phyloP scores from a whole-genome alignment of 2,888 invertebrate genomes.

The Sepiola atlantica region DNA sequence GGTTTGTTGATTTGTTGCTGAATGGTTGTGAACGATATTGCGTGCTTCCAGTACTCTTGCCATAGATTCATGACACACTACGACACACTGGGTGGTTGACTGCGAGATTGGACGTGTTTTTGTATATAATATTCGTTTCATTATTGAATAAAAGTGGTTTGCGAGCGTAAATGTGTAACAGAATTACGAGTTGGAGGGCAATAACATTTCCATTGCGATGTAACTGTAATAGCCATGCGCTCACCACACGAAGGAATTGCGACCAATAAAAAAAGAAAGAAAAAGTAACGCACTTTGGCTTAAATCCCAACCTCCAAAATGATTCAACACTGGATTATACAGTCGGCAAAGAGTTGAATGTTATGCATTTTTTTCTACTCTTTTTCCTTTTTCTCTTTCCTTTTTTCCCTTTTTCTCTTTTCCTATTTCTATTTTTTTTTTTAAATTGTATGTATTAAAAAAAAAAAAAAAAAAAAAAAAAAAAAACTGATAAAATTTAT shows the following conservation, averaged over 20 bases:
- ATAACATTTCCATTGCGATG: not conserved
- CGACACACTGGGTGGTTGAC: not conserved
- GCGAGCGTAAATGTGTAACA: not conserved
- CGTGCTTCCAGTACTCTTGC: constrained; percentile 21
- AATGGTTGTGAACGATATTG: constrained; percentile 1
- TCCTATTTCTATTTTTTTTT: no score
- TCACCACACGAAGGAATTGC: not conserved
- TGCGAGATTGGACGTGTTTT: not conserved
- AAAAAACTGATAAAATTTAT: no score
- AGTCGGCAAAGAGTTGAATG: not conserved
- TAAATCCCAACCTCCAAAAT: not conserved
- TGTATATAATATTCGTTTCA: not conserved
- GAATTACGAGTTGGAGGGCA: not conserved
- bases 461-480: no score
- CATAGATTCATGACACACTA: not conserved
- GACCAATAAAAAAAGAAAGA: not conserved
- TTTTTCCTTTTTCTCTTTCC: no score
- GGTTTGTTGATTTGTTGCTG: not conserved
- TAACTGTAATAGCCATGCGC: not conserved
- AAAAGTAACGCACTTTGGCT: not conserved
- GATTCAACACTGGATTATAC: not conserved
- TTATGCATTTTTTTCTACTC: not conserved
- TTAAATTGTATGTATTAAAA: no score
- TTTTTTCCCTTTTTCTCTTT: no score
- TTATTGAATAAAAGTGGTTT: not conserved